These are phyloP conservation scores for Chloromyia formosa DNA, from an alignment of 2,888 invertebrate genomes.

Conservation along the genomic window DNA sequence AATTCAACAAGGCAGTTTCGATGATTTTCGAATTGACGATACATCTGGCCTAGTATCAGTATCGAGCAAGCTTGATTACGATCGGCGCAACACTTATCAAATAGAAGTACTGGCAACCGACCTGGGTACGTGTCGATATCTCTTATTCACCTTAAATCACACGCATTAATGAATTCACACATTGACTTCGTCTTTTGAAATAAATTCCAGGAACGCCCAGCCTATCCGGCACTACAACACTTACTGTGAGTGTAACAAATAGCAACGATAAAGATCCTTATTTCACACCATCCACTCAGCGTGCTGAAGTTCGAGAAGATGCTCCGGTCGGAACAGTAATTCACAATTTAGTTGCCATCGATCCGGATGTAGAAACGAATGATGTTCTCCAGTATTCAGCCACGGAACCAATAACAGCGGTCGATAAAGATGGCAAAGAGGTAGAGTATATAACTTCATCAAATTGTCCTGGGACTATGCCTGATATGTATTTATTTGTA, in stretches of 20 bases:
- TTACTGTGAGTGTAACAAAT: slow-evolving; percentile 82
- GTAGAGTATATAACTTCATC: slow-evolving; percentile 58
- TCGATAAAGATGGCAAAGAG: slow-evolving; percentile 84
- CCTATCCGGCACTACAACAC: slow-evolving; percentile 80
- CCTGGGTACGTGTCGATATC: slow-evolving; percentile 67
- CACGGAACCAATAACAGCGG: slow-evolving; percentile 78
- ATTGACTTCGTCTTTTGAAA: not conserved
- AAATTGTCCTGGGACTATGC: not conserved
- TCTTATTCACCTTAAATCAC: not conserved
- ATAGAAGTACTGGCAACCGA: slow-evolving; percentile 85
- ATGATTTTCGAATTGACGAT: slow-evolving; percentile 84
- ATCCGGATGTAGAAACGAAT: slow-evolving; percentile 79
- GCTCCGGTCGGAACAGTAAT: slow-evolving; percentile 76
- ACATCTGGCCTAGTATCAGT: slow-evolving; percentile 79
- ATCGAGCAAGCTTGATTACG: slow-evolving; percentile 82
- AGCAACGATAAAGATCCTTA: slow-evolving; percentile 88
- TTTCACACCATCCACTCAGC: slow-evolving; percentile 80
- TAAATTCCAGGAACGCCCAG: slow-evolving; percentile 74
- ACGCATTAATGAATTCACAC: not conserved
- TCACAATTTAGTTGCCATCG: slow-evolving; percentile 76
- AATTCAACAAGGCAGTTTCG: slow-evolving; percentile 85
- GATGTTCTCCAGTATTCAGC: slow-evolving; percentile 73
- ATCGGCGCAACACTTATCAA: slow-evolving; percentile 79
- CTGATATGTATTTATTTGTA: too few species aligned
- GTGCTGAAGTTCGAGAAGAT: slow-evolving; percentile 84